Evolutionary conservation across 2,797 vertebrate species (phyloP), one percentile per base, ranked within the genome.

Genomic region (Bovichtus diacanthus): DNA sequence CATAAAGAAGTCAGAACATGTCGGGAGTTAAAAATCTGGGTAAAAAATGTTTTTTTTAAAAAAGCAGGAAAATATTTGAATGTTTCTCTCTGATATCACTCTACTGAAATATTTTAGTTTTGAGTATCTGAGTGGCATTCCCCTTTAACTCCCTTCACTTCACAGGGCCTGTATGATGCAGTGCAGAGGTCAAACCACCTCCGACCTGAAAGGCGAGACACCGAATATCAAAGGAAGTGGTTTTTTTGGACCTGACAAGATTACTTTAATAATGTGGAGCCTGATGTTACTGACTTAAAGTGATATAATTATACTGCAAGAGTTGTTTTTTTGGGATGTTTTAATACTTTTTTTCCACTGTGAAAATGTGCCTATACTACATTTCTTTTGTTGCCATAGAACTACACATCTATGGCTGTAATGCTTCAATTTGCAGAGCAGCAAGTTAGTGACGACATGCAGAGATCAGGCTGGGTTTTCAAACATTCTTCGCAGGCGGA

Each of bases 381-480:
- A 5, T 49, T 56, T 49, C 1, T 58, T 63, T 25, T 38, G 8
- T n/a, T 5, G 9, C 19, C 54, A 5, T 27, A 1, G 8, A 25
- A 6, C 1, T 9, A 10, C 2, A 11, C 4, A 43, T 43, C 25
- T 9, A 11, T 27, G n/a, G 18, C 1, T 21, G 3, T n/a, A 47
- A 36, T 38, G 41, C 27, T 47, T 72, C 3, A 7, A 5, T 62
- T 50, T 65, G 59, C 12, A 55, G 55, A 67, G 62, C 66, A 81
- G 63, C 27, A 21, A 25, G 89, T 94, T 93, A 91, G 91, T 86
- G 80, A 85, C 29, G 1, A 46, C 90, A 89, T 93, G 90, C 81
- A 91, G 78, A 77, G 58, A 55, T 69, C 46, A 63, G 65, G 51
- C 15, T 43, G 63, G 34, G 29, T 21, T 70, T 41, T 29, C 74